Percentiles rank a stretch among this genome's conserved stretches.
phyloP scores from a whole-genome alignment of 1,140 invertebrate genomes.

The Eriosoma lanigerum region DNA sequence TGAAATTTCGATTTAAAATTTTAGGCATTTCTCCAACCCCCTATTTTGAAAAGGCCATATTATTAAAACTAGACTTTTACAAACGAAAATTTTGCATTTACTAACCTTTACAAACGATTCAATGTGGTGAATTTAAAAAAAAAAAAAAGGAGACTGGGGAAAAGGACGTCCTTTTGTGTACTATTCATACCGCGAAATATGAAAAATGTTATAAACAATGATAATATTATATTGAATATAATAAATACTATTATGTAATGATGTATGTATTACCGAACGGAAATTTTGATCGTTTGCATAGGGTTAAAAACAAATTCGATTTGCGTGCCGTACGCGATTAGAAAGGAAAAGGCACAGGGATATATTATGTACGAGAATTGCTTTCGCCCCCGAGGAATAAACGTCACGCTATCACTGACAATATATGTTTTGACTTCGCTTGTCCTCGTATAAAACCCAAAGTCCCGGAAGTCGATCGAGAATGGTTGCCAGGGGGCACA shows the following conservation, averaged over 20 bases:
- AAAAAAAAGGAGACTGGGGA: too few relatives aligned
- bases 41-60: too few relatives aligned
- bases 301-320: constrained; percentile 21
- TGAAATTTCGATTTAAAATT: too few relatives aligned
- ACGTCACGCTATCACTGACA: background rate
- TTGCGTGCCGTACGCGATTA: background rate
- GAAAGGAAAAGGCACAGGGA: constrained; percentile 8
- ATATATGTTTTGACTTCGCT: constrained; percentile 24
- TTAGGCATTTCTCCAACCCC: too few relatives aligned
- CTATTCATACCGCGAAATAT: too few relatives aligned
- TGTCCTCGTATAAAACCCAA: constrained; percentile 10
- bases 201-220: too few relatives aligned
- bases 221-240: too few relatives aligned
- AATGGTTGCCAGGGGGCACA: constrained; percentile 8
- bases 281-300: background rate
- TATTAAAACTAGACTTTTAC: too few relatives aligned
- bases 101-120: too few relatives aligned
- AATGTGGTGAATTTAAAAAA: too few relatives aligned
- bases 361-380: constrained; percentile 19
- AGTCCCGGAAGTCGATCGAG: constrained; percentile 32
- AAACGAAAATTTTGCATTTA: too few relatives aligned
- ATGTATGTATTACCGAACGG: background rate
- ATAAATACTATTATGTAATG: background rate
- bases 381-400: constrained; percentile 23
- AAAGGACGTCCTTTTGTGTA: too few relatives aligned